phyloP scores from a whole-genome alignment of 2,797 vertebrate genomes.

The Pangasius sanitwongsei region DNA sequence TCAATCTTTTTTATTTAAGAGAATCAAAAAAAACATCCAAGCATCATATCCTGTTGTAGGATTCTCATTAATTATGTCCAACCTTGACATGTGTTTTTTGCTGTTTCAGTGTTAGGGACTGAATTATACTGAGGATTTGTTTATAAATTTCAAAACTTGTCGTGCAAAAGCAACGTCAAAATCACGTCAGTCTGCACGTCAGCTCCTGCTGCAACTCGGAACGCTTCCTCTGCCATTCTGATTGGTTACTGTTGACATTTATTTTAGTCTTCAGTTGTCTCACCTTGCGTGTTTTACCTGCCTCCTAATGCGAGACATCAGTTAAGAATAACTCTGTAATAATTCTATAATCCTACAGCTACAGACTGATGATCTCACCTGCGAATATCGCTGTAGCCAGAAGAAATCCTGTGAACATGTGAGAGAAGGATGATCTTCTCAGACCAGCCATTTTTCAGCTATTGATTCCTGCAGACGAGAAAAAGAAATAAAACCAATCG shows the following conservation, averaged over 20 bases:
- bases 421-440: conserved; percentile 37
- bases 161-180: background rate
- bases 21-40: background rate
- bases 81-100: background rate
- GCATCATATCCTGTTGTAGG: background rate
- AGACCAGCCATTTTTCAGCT: conserved; percentile 48
- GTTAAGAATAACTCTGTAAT: background rate
- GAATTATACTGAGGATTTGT: background rate
- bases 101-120: background rate
- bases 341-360: background rate
- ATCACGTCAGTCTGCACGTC: background rate
- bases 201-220: background rate
- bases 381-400: conserved; percentile 48
- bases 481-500: background rate
- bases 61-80: background rate
- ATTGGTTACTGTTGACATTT: background rate
- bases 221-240: background rate
- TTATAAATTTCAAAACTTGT: background rate
- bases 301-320: too few relatives aligned
- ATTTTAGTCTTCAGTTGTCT: background rate
- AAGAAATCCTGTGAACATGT: conserved; percentile 43
- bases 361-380: conserved; percentile 51
- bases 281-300: background rate
- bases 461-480: conserved; percentile 11
- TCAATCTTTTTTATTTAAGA: background rate